These are phyloP conservation scores for Lymantria monacha DNA, from an alignment of 2,888 invertebrate species.

Conservation along the genomic window DNA sequence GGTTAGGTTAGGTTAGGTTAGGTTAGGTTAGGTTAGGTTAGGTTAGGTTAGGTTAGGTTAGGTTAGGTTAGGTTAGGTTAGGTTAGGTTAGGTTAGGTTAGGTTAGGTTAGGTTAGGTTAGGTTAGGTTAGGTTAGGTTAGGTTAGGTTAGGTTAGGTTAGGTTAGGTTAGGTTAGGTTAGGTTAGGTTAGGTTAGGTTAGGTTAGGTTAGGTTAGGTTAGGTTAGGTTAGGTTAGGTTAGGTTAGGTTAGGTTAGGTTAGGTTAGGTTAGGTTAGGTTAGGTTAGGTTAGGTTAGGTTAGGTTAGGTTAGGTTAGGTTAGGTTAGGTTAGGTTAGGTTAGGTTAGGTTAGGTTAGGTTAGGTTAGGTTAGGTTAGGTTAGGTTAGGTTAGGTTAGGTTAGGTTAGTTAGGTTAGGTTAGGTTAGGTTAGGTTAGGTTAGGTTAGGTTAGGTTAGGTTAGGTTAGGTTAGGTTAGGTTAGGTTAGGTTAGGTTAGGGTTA, in stretches of 20 bases:
- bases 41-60: background rate
- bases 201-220: constrained; percentile 2
- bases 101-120: constrained; percentile 8
- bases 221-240: constrained; percentile 35
- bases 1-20: constrained; percentile 18
- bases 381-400: constrained; percentile 20
- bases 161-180: constrained; percentile 1
- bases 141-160: constrained; percentile 12
- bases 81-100: constrained; percentile 1
- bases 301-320: constrained; percentile 14
- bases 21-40: constrained; percentile 1
- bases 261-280: constrained; percentile 23
- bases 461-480: constrained; percentile 23
- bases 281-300: constrained; percentile 18
- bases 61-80: constrained; percentile 2
- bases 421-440: constrained; percentile 21
- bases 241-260: constrained; percentile 38
- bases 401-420: constrained; percentile 17
- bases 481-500: too few relatives aligned
- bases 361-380: constrained; percentile 25
- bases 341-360: constrained; percentile 28
- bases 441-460: constrained; percentile 16
- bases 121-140: constrained; percentile 7
- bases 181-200: constrained; percentile 6
- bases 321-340: constrained; percentile 20